Evolutionary conservation across 1,140 invertebrate genomes (phyloP).

Genomic region (Drosophila lacertosa): DNA sequence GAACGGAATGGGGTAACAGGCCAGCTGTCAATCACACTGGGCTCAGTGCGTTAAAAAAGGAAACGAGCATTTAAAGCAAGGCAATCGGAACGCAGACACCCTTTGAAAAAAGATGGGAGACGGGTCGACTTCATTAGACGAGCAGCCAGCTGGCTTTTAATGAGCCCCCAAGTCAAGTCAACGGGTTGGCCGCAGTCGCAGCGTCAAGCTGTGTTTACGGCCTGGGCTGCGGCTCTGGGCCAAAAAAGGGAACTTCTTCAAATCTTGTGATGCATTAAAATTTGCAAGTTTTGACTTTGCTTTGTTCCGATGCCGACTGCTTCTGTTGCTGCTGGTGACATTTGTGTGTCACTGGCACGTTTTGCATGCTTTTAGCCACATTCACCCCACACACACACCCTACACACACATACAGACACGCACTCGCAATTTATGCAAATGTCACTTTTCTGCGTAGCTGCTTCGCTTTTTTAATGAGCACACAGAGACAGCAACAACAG

Average conservation of each 20-base stretch:
- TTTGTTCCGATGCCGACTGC: conserved; percentile 28
- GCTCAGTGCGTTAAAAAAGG: conserved; percentile 63
- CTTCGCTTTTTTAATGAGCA: conserved; percentile 76
- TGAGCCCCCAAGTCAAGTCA: conserved; percentile 36
- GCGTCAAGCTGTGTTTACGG: conserved; percentile 35
- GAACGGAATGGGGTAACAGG: neutral
- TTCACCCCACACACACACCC: conserved; percentile 9
- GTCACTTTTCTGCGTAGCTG: conserved; percentile 74
- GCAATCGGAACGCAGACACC: conserved; percentile 13
- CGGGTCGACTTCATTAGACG: conserved; percentile 54
- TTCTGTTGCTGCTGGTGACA: conserved; percentile 52
- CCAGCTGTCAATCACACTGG: conserved; percentile 74
- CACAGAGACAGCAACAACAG: conserved; percentile 41
- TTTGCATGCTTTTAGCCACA: conserved; percentile 63
- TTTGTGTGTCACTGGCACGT: conserved; percentile 78
- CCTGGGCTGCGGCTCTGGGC: too few relatives aligned
- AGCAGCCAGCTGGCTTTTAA: conserved; percentile 57
- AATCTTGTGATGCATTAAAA: conserved; percentile 80
- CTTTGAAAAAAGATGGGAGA: conserved; percentile 17
- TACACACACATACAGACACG: conserved; percentile 17
- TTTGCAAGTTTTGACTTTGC: conserved; percentile 77
- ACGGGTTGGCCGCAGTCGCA: conserved; percentile 32
- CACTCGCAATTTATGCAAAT: conserved; percentile 66
- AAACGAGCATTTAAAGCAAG: conserved; percentile 67
- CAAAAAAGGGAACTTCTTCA: conserved; percentile 58